Percentiles rank a stretch among this genome's conserved stretches.
Conservation (phyloP, 2,113 vertebrate species). For the Piaya cayana region DNA sequence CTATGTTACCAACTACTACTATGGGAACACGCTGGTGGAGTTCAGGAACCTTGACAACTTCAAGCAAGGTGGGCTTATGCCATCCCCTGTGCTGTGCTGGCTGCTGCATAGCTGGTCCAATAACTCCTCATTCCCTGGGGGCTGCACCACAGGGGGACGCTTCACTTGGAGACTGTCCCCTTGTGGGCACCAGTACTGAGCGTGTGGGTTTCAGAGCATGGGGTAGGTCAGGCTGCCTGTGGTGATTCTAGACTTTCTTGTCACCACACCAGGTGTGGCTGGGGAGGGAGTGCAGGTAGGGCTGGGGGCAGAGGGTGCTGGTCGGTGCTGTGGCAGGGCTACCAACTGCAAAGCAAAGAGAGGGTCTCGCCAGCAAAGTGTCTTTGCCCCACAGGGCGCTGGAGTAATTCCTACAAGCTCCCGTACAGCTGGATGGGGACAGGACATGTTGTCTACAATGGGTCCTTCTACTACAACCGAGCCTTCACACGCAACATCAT, state of each 20-base stretch:
- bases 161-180: not conserved
- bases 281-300: not conserved
- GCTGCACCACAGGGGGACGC: not conserved
- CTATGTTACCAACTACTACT: constrained; percentile 94
- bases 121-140: accelerated
- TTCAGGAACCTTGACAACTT: constrained; percentile 94
- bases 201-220: accelerated
- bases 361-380: not conserved
- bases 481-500: constrained; percentile 97
- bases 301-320: not conserved
- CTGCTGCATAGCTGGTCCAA: accelerated
- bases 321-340: accelerated
- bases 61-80: constrained; percentile 82
- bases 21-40: constrained; percentile 93
- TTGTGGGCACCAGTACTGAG: accelerated
- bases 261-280: not conserved
- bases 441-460: constrained; percentile 89
- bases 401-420: constrained; percentile 96
- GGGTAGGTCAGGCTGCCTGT: not conserved
- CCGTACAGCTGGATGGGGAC: constrained; percentile 98
- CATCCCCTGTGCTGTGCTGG: accelerated
- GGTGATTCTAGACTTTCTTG: not conserved
- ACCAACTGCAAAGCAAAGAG: not conserved
- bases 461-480: constrained; percentile 94
- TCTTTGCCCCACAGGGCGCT: constrained; percentile 80